Evolutionary conservation across 2,888 invertebrate genomes (phyloP), one percentile per base, ranked within the genome.

Genomic region (Drepana falcataria): DNA sequence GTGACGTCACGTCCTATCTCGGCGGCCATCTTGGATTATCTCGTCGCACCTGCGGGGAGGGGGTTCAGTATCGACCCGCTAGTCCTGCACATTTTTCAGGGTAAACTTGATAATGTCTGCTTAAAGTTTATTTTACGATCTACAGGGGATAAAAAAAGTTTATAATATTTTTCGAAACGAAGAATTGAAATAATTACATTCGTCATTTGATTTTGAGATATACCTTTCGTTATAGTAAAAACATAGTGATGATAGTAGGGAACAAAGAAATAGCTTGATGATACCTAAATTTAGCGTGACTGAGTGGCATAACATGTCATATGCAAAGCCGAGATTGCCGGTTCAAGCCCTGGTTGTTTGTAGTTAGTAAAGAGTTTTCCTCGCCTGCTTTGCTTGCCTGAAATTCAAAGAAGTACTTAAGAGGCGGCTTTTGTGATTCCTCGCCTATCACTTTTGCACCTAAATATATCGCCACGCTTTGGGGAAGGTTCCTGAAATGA

Each of bases 21-120:
- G 89, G 89, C 91, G 88, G 91, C 91, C 91, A 91, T 91, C 91
- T 91, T 91, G 91, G 91, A 91, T 91, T 89, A 91, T 91, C 91
- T 91, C 91, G 90, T 90, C 86, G 89, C 90, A 90, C 91, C 91
- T 90, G 90, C 81, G 90, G 87, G 83, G 84, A 80, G 60, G 69
- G 65, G 61, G 59, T 70, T 66, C 79, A 73, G 79, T 90, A 91
- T 90, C 89, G 89, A 89, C 85, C 88, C 83, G 77, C 75, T 78
- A 73, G 69, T 79, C 78, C 79, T 83, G 84, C 81, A 81, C 81
- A 87, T 87, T 89, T 89, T 89, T 89, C 88, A 87, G 82, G 77
- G 72, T 68, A 73, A 75, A 72, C 66, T 77, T 76, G 73, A 77
- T 81, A 80, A 76, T 74, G 71, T 77, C 66, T 75, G 58, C 59